Evolutionary conservation across 2,888 invertebrate species (phyloP).

Genomic region (Aspidiotus rigidus): DNA sequence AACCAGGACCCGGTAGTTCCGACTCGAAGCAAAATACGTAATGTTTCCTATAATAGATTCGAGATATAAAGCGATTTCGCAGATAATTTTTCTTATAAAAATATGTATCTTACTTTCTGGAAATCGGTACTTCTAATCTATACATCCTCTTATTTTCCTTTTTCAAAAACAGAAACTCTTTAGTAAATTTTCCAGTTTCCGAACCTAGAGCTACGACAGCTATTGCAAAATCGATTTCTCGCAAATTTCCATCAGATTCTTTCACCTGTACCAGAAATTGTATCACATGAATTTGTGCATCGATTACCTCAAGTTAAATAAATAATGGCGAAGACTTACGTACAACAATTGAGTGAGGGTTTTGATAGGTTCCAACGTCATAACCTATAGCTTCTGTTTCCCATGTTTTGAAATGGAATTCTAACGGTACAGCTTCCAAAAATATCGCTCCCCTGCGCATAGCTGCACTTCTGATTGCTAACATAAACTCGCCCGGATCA

Average conservation of each 20-base stretch:
- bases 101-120: slow-evolving; percentile 8
- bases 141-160: slow-evolving; percentile 8
- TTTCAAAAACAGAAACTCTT: slow-evolving; percentile 13
- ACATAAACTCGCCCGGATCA: slow-evolving; percentile 7
- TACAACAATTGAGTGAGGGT: too few relatives aligned
- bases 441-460: slow-evolving; percentile 9
- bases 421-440: slow-evolving; percentile 21
- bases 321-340: too few relatives aligned
- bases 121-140: slow-evolving; percentile 22
- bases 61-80: too few relatives aligned
- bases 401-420: slow-evolving; percentile 3
- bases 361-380: too few relatives aligned
- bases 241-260: slow-evolving; percentile 54
- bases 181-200: slow-evolving; percentile 51
- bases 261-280: slow-evolving; percentile 45
- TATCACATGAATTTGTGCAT: too few relatives aligned
- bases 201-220: slow-evolving; percentile 79
- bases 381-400: too few relatives aligned
- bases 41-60: slow-evolving; percentile 54
- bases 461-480: slow-evolving; percentile 5
- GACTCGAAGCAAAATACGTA: slow-evolving; percentile 68
- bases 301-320: too few relatives aligned
- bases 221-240: slow-evolving; percentile 60
- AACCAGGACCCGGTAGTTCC: slow-evolving; percentile 64
- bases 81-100: too few relatives aligned